Evolutionary conservation across 2,113 vertebrate species (phyloP).

Genomic region (Pituophis catenifer): DNA sequence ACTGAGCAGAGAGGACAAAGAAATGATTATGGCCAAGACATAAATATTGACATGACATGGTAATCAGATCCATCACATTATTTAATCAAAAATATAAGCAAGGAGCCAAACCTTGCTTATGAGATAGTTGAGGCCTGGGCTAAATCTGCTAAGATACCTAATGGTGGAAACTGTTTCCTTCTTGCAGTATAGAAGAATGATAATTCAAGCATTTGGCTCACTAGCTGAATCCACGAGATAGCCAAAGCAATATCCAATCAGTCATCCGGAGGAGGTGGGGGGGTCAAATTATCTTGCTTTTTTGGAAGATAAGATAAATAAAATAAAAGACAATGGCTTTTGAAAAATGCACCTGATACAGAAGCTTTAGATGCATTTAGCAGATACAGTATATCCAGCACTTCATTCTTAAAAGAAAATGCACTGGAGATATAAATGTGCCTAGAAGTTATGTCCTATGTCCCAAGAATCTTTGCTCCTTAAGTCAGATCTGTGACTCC

Average conservation of each 20-base stretch:
- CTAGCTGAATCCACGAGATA: neutral
- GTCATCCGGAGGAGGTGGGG: fast-evolving
- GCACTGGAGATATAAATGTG: neutral
- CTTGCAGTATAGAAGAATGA: fast-evolving
- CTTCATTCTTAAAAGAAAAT: neutral
- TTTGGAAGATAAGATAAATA: neutral
- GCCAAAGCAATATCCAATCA: neutral
- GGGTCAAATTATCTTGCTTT: fast-evolving
- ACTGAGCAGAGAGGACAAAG: neutral
- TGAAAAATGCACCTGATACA: neutral
- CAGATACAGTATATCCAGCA: neutral
- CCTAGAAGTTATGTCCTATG: neutral
- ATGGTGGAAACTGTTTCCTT: neutral
- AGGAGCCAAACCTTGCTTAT: neutral
- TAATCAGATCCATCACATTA: neutral
- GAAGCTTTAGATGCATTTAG: neutral
- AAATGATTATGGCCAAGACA: neutral
- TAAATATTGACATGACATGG: neutral
- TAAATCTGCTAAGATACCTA: neutral
- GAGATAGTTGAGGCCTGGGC: neutral
- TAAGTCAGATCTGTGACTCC: neutral
- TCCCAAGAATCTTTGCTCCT: neutral
- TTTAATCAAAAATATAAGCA: neutral
- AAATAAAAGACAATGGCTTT: neutral
- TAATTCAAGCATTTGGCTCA: neutral